Conservation (phyloP, 2,888 invertebrate genomes). For the Archips xylosteana region DNA sequence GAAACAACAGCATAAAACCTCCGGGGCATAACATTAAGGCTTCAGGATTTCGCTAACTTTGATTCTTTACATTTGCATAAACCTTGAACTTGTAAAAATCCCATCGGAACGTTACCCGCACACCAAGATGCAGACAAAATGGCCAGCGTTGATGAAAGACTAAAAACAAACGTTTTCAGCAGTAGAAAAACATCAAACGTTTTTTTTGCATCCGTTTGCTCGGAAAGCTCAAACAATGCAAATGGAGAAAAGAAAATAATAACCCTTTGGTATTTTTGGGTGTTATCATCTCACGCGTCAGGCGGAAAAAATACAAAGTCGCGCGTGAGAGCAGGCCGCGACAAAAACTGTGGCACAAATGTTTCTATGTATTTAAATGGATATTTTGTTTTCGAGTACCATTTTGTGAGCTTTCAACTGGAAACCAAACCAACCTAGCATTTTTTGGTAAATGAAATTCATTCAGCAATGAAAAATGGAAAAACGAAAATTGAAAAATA, state of each 20-base stretch:
- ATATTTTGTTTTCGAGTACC: slow-evolving; percentile 1
- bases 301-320: slow-evolving; percentile 35
- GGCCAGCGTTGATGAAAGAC: slow-evolving; percentile 15
- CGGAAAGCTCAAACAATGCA: slow-evolving; percentile 34
- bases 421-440: slow-evolving; percentile 1
- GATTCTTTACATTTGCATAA: slow-evolving; percentile 37
- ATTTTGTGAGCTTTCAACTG: slow-evolving; percentile 9
- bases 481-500: too few species aligned
- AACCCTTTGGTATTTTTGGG: slow-evolving; percentile 33
- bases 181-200: slow-evolving; percentile 19
- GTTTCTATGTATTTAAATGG: slow-evolving; percentile 29
- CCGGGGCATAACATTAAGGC: slow-evolving; percentile 35
- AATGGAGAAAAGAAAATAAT: slow-evolving; percentile 34
- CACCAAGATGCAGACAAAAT: slow-evolving; percentile 5
- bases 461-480: too few species aligned
- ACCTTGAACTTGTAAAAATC: slow-evolving; percentile 35
- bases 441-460: not conserved
- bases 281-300: slow-evolving; percentile 31
- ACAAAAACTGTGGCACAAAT: slow-evolving; percentile 31
- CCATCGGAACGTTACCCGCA: slow-evolving; percentile 19
- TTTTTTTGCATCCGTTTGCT: slow-evolving; percentile 21
- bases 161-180: slow-evolving; percentile 32
- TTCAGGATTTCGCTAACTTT: slow-evolving; percentile 34
- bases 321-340: slow-evolving; percentile 12
- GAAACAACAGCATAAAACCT: slow-evolving; percentile 38